A percentile compares a stretch with the other conserved stretches of the same genome.
Evolutionary conservation across 2,113 vertebrate genomes (phyloP).

Genomic region (Jaculus jaculus): DNA sequence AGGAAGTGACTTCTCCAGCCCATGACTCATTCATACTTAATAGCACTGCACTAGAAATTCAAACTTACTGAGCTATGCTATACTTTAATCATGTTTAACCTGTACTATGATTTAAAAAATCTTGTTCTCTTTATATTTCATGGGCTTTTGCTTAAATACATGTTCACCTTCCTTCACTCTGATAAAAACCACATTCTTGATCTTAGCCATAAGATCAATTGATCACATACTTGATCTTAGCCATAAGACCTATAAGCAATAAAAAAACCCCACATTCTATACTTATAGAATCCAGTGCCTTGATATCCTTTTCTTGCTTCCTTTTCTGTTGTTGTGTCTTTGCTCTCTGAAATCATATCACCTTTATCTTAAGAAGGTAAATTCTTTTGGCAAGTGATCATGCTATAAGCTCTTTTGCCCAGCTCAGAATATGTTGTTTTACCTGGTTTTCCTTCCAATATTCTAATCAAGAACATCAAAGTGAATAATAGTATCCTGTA

Average conservation of each 20-base stretch:
- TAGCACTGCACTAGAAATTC: background rate
- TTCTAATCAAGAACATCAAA: no score
- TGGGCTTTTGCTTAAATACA: background rate
- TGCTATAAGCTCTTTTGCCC: no score
- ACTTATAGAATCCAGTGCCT: background rate
- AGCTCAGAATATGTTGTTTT: background rate
- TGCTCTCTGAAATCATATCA: background rate
- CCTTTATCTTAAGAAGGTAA: background rate
- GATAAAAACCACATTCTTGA: background rate
- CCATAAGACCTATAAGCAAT: no score
- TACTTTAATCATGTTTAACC: background rate
- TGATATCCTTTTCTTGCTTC: background rate
- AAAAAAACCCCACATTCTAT: background rate
- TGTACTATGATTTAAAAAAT: background rate
- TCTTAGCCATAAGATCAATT: no score
- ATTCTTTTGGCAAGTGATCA: background rate
- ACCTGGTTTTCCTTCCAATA: no score
- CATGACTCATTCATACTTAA: background rate
- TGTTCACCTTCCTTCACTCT: background rate
- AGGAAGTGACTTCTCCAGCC: background rate
- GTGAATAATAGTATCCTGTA: no score
- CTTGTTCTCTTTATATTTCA: background rate
- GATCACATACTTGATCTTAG: no score
- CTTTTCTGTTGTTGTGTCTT: background rate
- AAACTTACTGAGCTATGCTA: slow-evolving; percentile 10